Conservation (phyloP, 2,888 invertebrate genomes). For the Drosophila neotestacea region DNA sequence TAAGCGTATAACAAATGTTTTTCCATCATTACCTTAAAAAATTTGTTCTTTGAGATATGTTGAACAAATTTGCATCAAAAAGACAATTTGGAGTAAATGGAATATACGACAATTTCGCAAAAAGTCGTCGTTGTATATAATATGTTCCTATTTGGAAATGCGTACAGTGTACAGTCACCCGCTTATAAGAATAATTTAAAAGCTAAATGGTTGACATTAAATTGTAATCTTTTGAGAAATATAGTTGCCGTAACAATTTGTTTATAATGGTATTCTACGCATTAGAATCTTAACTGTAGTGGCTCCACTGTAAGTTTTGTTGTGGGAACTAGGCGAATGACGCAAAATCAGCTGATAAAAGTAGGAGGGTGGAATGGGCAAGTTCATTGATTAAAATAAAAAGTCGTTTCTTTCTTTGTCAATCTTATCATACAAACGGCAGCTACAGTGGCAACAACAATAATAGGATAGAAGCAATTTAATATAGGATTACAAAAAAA, state of each 20-base stretch:
- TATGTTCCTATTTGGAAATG: too few species aligned
- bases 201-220: too few species aligned
- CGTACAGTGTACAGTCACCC: too few species aligned
- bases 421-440: constrained; percentile 41
- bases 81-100: too few species aligned
- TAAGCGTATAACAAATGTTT: too few species aligned
- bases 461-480: constrained; percentile 36
- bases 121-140: too few species aligned
- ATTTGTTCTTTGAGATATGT: too few species aligned
- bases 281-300: constrained; percentile 25
- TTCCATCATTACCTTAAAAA: too few species aligned
- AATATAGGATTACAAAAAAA: constrained; percentile 20
- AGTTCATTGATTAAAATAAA: constrained; percentile 71
- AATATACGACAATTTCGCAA: too few species aligned
- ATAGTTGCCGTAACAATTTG: too few species aligned
- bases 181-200: too few species aligned
- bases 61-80: too few species aligned
- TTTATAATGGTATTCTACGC: not conserved
- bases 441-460: constrained; percentile 38
- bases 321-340: constrained; percentile 27
- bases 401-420: constrained; percentile 57
- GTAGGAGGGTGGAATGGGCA: constrained; percentile 33
- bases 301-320: constrained; percentile 9
- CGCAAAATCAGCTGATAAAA: constrained; percentile 55
- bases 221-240: not conserved